Conservation (phyloP, 2,888 invertebrate species). For the Mimachlamys varia region DNA sequence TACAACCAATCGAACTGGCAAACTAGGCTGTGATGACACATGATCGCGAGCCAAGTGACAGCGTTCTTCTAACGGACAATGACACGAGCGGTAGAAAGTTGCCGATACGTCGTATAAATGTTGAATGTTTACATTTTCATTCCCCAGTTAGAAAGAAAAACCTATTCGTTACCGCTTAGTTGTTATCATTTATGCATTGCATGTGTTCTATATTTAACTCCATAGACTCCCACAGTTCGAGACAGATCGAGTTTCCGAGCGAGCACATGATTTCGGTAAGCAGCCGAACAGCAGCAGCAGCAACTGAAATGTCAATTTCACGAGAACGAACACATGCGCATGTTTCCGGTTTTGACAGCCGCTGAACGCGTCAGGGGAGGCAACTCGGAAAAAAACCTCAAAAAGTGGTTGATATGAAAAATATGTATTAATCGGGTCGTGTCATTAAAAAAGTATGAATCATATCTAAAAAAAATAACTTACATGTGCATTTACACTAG, state of each 20-base stretch:
- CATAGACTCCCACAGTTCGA: neutral
- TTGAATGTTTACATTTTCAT: constrained; percentile 10
- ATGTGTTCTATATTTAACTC: constrained; percentile 32
- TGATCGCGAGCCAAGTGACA: neutral
- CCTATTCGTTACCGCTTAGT: constrained; percentile 5
- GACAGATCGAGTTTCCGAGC: neutral
- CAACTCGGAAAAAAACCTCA: neutral
- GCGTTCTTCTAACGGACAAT: neutral
- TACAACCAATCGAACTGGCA: neutral
- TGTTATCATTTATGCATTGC: constrained; percentile 34
- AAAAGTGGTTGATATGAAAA: too few species aligned
- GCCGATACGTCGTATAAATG: neutral
- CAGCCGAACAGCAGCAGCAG: neutral
- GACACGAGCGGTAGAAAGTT: neutral
- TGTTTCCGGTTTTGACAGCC: constrained; percentile 27
- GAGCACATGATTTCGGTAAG: constrained; percentile 20
- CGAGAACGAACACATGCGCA: neutral
- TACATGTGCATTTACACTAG: too few species aligned
- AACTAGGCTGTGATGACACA: neutral
- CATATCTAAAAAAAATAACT: too few species aligned
- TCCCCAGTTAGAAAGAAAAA: neutral
- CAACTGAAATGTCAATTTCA: neutral
- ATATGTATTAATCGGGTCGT: too few species aligned
- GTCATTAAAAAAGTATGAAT: too few species aligned
- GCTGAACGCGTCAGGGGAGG: neutral